Conservation (phyloP, 2,888 invertebrate genomes). For the Sesamia inferens region DNA sequence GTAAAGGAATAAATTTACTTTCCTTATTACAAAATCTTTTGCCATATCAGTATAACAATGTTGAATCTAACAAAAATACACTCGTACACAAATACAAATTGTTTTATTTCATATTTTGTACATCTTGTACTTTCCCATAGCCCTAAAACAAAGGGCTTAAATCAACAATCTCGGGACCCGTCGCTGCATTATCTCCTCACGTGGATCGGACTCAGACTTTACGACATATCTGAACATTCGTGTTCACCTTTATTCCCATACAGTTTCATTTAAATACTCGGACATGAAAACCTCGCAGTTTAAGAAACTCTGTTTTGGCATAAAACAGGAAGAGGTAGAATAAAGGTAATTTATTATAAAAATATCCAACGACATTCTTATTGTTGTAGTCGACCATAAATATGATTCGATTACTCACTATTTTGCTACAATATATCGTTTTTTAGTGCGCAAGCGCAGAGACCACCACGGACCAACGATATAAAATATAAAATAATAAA, state of each 20-base stretch:
- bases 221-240: constrained; percentile 71
- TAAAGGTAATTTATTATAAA: constrained; percentile 70
- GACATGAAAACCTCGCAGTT: constrained; percentile 45
- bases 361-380: constrained; percentile 75
- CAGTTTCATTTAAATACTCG: constrained; percentile 62
- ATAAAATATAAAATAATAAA: constrained; percentile 78
- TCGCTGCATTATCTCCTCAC: constrained; percentile 78
- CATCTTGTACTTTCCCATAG: constrained; percentile 70
- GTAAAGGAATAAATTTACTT: constrained; percentile 1
- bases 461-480: constrained; percentile 67
- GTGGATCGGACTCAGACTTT: constrained; percentile 78
- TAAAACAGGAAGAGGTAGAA: constrained; percentile 74
- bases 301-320: constrained; percentile 28
- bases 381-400: constrained; percentile 75
- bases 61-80: constrained; percentile 44
- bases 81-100: constrained; percentile 48
- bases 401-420: constrained; percentile 81
- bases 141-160: constrained; percentile 77
- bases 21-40: neutral
- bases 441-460: constrained; percentile 71
- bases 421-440: constrained; percentile 77
- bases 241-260: constrained; percentile 67
- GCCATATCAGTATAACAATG: constrained; percentile 46
- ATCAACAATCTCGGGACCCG: constrained; percentile 78
- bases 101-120: constrained; percentile 61